Conservation (phyloP, 2,888 invertebrate species). For the Noctuana brunneofusca region DNA sequence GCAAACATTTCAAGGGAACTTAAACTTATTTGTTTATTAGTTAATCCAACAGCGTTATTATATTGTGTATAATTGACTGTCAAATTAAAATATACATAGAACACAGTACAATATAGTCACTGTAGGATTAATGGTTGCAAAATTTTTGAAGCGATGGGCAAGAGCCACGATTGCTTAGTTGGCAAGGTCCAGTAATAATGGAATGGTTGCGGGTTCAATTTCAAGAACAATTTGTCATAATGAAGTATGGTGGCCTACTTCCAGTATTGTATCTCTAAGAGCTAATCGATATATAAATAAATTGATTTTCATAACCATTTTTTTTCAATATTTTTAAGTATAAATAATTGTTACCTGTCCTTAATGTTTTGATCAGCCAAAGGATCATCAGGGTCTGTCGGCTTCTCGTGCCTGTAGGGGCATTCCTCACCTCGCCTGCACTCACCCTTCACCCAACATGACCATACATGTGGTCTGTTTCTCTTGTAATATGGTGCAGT, state of each 20-base stretch:
- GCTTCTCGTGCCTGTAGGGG: constrained; percentile 97
- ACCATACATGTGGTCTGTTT: constrained; percentile 97
- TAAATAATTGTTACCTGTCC: constrained; percentile 81
- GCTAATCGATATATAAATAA: background rate
- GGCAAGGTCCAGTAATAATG: too few species aligned
- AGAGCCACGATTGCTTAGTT: too few species aligned
- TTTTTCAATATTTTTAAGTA: background rate
- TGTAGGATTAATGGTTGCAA: too few species aligned
- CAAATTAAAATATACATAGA: too few species aligned
- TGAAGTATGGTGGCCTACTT: background rate
- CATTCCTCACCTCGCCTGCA: constrained; percentile 98
- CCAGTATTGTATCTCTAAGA: background rate
- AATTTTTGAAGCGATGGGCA: too few species aligned
- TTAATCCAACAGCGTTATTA: too few species aligned
- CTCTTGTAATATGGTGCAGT: constrained; percentile 97
- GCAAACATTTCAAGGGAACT: background rate
- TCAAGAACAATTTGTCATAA: too few species aligned
- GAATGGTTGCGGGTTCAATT: too few species aligned
- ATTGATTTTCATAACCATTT: background rate
- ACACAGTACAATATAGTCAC: too few species aligned
- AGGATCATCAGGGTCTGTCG: constrained; percentile 98
- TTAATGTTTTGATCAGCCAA: constrained; percentile 97
- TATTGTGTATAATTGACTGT: too few species aligned
- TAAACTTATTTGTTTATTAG: too few species aligned
- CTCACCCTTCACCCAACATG: constrained; percentile 99